A percentile compares a stretch with the other conserved stretches of the same genome.
Evolutionary conservation across 2,113 vertebrate species (phyloP).

Genomic region (Cyprinodon tularosa): DNA sequence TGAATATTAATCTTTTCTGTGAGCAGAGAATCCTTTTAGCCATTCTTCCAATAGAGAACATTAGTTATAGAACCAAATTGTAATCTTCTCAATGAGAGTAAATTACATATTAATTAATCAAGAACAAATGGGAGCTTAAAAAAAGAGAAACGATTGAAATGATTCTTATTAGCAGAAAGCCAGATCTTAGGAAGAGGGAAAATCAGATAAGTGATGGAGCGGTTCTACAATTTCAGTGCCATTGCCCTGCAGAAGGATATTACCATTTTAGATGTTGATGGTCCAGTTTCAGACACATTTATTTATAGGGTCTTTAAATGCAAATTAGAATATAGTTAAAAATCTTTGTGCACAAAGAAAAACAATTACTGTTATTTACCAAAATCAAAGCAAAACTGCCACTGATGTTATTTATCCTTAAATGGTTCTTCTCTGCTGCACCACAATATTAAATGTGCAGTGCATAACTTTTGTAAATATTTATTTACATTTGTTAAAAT

Average conservation of each 20-base stretch:
- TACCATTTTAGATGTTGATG: background rate
- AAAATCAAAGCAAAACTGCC: constrained; percentile 10
- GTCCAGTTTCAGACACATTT: background rate
- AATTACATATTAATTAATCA: constrained; percentile 56
- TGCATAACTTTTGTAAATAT: constrained; percentile 14
- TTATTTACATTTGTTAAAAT: constrained; percentile 16
- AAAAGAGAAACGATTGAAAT: constrained; percentile 39
- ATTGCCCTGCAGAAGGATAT: background rate
- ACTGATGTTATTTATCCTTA: constrained; percentile 32
- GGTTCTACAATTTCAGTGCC: background rate
- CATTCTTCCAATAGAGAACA: constrained; percentile 24
- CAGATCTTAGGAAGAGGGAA: background rate
- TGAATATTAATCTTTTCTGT: constrained; percentile 9
- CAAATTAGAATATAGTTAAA: no score
- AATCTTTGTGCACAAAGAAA: background rate
- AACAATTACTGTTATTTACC: background rate
- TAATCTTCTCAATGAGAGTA: constrained; percentile 48
- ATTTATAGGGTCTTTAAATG: no score
- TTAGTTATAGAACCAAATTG: constrained; percentile 46
- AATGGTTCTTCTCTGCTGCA: constrained; percentile 12
- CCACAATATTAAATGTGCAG: background rate
- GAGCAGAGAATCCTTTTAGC: constrained; percentile 28
- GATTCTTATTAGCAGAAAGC: constrained; percentile 14
- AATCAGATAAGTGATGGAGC: background rate
- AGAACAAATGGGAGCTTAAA: constrained; percentile 29